phyloP scores from a whole-genome alignment of 2,113 vertebrate species.

The Thermophis baileyi region DNA sequence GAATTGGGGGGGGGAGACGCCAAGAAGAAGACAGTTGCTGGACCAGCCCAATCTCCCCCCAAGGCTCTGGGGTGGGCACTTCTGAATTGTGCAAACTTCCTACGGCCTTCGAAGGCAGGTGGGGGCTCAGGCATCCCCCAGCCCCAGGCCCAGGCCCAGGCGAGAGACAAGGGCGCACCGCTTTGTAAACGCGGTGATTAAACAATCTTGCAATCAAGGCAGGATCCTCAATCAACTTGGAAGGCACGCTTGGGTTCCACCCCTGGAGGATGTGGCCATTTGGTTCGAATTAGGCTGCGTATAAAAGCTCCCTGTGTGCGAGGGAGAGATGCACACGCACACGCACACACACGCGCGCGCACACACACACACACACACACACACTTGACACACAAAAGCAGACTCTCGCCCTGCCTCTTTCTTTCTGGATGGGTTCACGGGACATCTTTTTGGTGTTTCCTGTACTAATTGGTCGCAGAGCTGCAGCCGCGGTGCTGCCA shows the following conservation, averaged over 20 bases:
- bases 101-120: background rate
- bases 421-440: background rate
- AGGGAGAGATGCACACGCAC: background rate
- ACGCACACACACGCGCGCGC: background rate
- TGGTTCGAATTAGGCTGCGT: background rate
- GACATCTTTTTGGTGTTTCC: background rate
- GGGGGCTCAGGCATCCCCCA: background rate
- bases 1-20: background rate
- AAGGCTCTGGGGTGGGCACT: background rate
- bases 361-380: background rate
- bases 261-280: slow-evolving; percentile 6
- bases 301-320: background rate
- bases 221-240: background rate
- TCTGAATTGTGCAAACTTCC: background rate
- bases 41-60: background rate
- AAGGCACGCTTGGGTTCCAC: background rate
- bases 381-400: background rate
- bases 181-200: background rate
- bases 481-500: background rate
- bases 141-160: background rate
- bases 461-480: background rate
- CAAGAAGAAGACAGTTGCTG: too few species aligned
- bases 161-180: background rate
- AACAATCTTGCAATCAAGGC: background rate
- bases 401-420: background rate